A percentile compares a stretch with the other conserved stretches of the same genome.
phyloP scores from a whole-genome alignment of 2,888 invertebrate genomes.

The Pachycephus smyrnensis region DNA sequence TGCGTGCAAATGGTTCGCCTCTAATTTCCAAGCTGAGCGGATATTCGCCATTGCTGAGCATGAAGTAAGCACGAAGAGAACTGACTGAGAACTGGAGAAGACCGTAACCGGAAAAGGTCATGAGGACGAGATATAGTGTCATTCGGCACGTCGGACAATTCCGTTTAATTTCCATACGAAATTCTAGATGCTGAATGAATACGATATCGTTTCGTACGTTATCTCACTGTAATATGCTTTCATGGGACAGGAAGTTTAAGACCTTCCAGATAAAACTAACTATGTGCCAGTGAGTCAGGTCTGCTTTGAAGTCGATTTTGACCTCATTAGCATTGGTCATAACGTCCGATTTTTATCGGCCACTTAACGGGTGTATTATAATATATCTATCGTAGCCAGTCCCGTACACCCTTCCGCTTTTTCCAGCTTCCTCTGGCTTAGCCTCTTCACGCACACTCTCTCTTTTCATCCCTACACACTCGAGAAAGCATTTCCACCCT shows the following conservation, averaged over 20 bases:
- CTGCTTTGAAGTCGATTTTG: not conserved
- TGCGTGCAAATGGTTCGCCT: slow-evolving; percentile 51
- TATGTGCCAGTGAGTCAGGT: not conserved
- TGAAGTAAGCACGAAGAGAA: not conserved
- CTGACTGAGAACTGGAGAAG: not conserved
- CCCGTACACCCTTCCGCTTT: slow-evolving; percentile 13
- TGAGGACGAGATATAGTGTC: not conserved
- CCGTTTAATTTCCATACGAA: not conserved
- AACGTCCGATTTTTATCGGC: slow-evolving; percentile 51
- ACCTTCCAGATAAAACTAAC: not conserved
- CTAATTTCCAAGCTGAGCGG: slow-evolving; percentile 44
- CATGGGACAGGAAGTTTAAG: not conserved
- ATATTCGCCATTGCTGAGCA: not conserved
- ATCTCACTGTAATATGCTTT: not conserved
- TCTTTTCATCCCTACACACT: slow-evolving; percentile 35
- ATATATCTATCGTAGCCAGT: slow-evolving; percentile 37
- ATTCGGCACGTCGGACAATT: not conserved
- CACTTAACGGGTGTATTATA: slow-evolving; percentile 48
- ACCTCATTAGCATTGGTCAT: slow-evolving; percentile 18
- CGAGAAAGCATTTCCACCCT: slow-evolving; percentile 57
- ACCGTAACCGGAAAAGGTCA: not conserved
- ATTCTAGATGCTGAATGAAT: not conserved
- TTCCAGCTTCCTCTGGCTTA: slow-evolving; percentile 5
- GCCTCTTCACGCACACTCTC: slow-evolving; percentile 15
- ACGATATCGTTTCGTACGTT: not conserved